Base-by-base conservation (phyloP, 2,113 vertebrate species). In the Pica pica region DNA sequence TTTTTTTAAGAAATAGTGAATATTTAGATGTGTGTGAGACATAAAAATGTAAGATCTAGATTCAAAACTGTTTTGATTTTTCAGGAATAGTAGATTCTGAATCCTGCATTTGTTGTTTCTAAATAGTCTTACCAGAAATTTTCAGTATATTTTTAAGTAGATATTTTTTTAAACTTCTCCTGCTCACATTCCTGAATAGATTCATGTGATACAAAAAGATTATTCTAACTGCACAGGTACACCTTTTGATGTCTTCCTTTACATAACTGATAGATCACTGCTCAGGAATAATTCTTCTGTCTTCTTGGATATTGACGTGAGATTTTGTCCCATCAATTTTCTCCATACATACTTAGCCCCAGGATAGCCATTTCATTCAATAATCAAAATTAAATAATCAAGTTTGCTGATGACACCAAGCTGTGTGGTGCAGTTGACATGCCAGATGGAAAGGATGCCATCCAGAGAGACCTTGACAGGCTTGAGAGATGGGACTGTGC, bases 361-460 rank as follows among this genome's bases (percentile, higher is more conserved):
- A 87, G 20, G 5, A 30, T 11, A 47, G 30, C 8, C 22, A 30
- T 24, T 55, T 4, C 4, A 26, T 70, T 63, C 10, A 55, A 63
- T 8, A 79, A 63, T n/a, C 8, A 55, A 42, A 67, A 50, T 79
- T 41, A 55, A 70, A 55, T 24, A 61, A 47, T n/a, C 7, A 39
- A 30, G 11, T 61, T 55, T 70, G 4, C 16, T 55, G 28, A 41
- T 41, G 23, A 28, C 39, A 23, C 19, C 16, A 46, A 55, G 16
- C 10, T 63, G 6, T 47, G 24, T 35, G 20, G 10, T 7, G 10
- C 23, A 39, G 8, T 19, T 7, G 4, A 20, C 28, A 20, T 0
- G 1, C 19, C 60, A 28, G 8, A 28, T 37, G 28, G 39, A 55
- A 55, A 7, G 23, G 39, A 39, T n/a, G 2, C 30, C 49, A 14